phyloP scores from a whole-genome alignment of 2,797 vertebrate genomes.

The Triplophysa yarkandensis region DNA sequence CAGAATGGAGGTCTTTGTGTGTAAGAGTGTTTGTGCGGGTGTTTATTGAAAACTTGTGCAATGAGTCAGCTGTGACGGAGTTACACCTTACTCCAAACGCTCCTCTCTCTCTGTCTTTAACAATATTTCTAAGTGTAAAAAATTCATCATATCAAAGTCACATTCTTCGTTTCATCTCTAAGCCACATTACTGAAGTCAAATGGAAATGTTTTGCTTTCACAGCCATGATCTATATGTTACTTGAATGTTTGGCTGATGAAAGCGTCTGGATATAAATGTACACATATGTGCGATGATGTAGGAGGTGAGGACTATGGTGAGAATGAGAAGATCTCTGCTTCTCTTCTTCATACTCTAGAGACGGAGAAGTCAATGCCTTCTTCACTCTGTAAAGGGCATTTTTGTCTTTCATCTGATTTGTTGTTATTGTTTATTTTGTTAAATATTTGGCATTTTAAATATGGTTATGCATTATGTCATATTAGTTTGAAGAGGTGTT shows the following conservation, averaged over 20 bases:
- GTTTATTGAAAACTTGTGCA: slow-evolving; percentile 33
- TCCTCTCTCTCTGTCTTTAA: not conserved
- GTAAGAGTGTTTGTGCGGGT: slow-evolving; percentile 36
- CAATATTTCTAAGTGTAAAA: too few relatives aligned
- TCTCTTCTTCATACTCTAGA: slow-evolving; percentile 53
- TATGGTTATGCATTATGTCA: too few relatives aligned
- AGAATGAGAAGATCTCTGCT: slow-evolving; percentile 55
- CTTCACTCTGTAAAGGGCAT: slow-evolving; percentile 15
- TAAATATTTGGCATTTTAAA: too few relatives aligned
- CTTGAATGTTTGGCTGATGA: slow-evolving; percentile 45
- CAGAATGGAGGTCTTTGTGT: slow-evolving; percentile 55
- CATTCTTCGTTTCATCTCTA: too few relatives aligned
- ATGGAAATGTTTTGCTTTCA: slow-evolving; percentile 38
- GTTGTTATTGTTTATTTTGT: too few relatives aligned
- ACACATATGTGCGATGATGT: slow-evolving; percentile 61
- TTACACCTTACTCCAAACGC: not conserved
- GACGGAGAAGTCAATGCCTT: slow-evolving; percentile 48
- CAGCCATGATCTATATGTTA: slow-evolving; percentile 39
- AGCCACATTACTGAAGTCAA: slow-evolving; percentile 4
- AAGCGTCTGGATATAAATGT: slow-evolving; percentile 56
- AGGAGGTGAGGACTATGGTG: slow-evolving; percentile 61
- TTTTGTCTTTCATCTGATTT: too few relatives aligned
- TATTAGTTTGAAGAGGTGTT: too few relatives aligned
- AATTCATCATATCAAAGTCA: too few relatives aligned
- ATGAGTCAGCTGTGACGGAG: slow-evolving; percentile 29